A percentile compares a stretch with the other conserved stretches of the same genome.
These are phyloP conservation scores for Plagodis pulveraria DNA, from an alignment of 2,888 invertebrate species.

Conservation along the genomic window DNA sequence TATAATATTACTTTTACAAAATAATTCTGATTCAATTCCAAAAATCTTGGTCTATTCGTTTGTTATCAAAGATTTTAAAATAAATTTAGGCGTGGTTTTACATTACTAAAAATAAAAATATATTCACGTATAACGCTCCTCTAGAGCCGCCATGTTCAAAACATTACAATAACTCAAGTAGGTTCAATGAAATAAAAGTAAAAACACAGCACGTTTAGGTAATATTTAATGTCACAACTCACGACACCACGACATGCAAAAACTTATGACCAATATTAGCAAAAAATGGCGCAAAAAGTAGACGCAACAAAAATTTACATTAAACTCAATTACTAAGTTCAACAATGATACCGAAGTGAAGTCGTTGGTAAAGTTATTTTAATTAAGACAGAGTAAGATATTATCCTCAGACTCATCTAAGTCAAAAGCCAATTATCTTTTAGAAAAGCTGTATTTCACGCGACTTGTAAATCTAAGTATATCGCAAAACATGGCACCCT, in stretches of 20 bases:
- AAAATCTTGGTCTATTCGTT: too few species aligned
- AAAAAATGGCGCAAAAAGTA: conserved; percentile 30
- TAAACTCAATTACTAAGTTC: conserved; percentile 21
- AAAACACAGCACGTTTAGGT: conserved; percentile 20
- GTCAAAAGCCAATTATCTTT: too few species aligned
- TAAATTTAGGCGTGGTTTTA: too few species aligned
- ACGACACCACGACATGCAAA: conserved; percentile 16
- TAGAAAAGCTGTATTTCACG: too few species aligned
- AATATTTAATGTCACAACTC: conserved; percentile 26
- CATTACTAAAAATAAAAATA: background rate
- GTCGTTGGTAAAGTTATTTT: background rate
- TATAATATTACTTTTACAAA: conserved; percentile 5
- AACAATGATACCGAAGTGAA: background rate
- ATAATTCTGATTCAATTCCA: too few species aligned
- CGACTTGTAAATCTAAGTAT: background rate
- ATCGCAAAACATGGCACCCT: conserved; percentile 3
- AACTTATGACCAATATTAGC: conserved; percentile 17
- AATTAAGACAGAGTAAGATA: too few species aligned
- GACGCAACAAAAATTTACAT: conserved; percentile 16
- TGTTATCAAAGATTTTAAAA: too few species aligned
- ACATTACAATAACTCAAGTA: conserved; percentile 13
- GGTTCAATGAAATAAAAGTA: conserved; percentile 11
- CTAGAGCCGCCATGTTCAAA: background rate
- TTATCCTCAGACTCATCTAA: too few species aligned
- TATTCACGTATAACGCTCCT: background rate